These are phyloP conservation scores for Aurelia aurita complex sp. Pacific DNA, from an alignment of 30 jellyfish, hydroid and myxozoan species.

Conservation along the genomic window DNA sequence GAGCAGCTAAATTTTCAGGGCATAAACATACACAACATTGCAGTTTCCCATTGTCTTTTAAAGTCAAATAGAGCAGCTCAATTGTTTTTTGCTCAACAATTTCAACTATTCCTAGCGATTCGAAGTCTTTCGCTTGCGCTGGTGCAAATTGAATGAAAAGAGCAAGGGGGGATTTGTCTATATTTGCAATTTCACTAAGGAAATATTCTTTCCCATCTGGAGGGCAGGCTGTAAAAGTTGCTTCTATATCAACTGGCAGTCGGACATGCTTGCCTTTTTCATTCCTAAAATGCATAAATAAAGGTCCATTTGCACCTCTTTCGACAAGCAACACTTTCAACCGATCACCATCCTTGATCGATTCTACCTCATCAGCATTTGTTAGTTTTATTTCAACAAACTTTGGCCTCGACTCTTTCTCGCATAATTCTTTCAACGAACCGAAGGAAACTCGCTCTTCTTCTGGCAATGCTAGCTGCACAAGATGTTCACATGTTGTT, in stretches of 20 bases:
- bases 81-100: conserved; percentile 28
- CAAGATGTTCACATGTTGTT: conserved; percentile 61
- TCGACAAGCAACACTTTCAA: conserved; percentile 85
- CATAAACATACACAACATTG: conserved; percentile 31
- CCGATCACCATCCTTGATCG: conserved; percentile 72
- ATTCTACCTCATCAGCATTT: conserved; percentile 17
- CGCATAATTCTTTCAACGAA: conserved; percentile 64
- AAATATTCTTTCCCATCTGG: conserved; percentile 56
- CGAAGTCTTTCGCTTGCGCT: neutral
- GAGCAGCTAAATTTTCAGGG: conserved; percentile 24
- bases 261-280: conserved; percentile 86
- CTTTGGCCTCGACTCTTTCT: conserved; percentile 71
- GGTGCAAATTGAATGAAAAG: conserved; percentile 31
- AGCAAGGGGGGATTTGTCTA: conserved; percentile 60
- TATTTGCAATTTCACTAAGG: conserved; percentile 52
- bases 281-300: conserved; percentile 83
- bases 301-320: conserved; percentile 72
- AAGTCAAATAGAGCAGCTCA: conserved; percentile 38
- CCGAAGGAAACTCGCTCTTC: conserved; percentile 57
- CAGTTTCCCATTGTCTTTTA: conserved; percentile 33
- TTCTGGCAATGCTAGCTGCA: conserved; percentile 56
- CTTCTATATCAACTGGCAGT: conserved; percentile 67
- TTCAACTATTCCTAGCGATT: conserved; percentile 51
- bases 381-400: conserved; percentile 77
- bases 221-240: conserved; percentile 64